Percentiles rank a stretch among this genome's conserved stretches.
Conservation (phyloP, 1,140 invertebrate genomes). For the Adelges cooleyi region DNA sequence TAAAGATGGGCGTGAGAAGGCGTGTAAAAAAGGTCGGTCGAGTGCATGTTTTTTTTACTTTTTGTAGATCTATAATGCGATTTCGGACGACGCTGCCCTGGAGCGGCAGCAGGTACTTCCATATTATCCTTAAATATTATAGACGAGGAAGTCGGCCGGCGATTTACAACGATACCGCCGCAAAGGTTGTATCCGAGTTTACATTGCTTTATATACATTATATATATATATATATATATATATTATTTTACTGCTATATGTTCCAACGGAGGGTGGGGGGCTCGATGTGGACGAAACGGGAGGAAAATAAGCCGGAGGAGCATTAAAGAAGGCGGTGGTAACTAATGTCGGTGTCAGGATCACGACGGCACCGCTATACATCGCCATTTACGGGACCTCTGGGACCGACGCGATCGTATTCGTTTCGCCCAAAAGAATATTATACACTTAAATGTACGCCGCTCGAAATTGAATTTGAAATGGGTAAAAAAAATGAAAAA, state of each 20-base stretch:
- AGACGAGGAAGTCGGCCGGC: too few relatives aligned
- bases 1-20: too few relatives aligned
- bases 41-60: too few relatives aligned
- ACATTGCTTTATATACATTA: too few relatives aligned
- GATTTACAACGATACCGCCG: too few relatives aligned
- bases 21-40: too few relatives aligned
- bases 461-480: conserved; percentile 23
- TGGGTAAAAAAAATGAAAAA: neutral
- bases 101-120: too few relatives aligned
- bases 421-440: conserved; percentile 20
- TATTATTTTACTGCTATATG: neutral
- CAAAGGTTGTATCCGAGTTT: too few relatives aligned
- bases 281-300: neutral
- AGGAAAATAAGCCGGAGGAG: conserved; percentile 15
- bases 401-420: conserved; percentile 16
- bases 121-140: too few relatives aligned
- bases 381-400: conserved; percentile 27
- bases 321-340: conserved; percentile 24
- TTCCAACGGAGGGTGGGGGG: neutral
- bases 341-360: conserved; percentile 27
- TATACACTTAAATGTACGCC: conserved; percentile 24
- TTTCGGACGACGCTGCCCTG: neutral
- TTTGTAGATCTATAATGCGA: neutral
- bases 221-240: too few relatives aligned
- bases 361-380: conserved; percentile 14